Percentiles rank a stretch among this genome's conserved stretches.
phyloP scores from a whole-genome alignment of 2,797 vertebrate genomes.

The Coreius guichenoti region DNA sequence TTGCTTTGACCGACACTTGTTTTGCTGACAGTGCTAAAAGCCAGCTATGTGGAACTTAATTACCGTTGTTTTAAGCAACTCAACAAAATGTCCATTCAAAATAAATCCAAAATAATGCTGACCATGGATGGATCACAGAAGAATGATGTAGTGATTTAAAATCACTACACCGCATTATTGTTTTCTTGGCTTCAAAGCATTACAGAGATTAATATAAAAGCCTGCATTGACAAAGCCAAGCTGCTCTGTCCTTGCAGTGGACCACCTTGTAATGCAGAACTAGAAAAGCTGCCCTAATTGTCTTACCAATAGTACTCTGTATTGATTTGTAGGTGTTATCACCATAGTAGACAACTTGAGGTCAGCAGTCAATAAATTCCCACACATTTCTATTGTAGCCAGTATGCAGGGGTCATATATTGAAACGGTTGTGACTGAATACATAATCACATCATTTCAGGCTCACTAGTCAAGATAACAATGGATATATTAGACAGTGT shows the following conservation, averaged over 20 bases:
- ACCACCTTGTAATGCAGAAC: conserved; percentile 48
- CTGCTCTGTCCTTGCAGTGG: conserved; percentile 48
- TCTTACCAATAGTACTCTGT: conserved; percentile 50
- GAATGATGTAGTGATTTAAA: conserved; percentile 20
- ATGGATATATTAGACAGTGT: neutral
- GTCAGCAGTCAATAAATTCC: conserved; percentile 51
- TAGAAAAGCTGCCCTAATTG: conserved; percentile 56
- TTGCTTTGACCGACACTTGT: neutral
- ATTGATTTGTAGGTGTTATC: conserved; percentile 60
- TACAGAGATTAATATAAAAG: conserved; percentile 51
- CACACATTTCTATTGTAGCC: conserved; percentile 15
- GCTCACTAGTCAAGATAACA: conserved; percentile 6
- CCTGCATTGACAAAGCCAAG: conserved; percentile 41
- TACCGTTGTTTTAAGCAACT: conserved; percentile 19
- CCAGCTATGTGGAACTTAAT: conserved; percentile 9
- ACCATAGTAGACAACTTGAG: conserved; percentile 41
- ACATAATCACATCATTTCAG: conserved; percentile 10
- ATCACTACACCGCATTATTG: conserved; percentile 18
- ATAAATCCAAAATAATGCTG: conserved; percentile 17
- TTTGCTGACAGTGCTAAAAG: conserved; percentile 14
- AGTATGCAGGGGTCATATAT: conserved; percentile 29
- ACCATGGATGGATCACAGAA: neutral
- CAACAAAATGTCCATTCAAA: conserved; percentile 20
- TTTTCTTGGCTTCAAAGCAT: neutral
- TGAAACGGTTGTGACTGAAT: conserved; percentile 40